A percentile compares a stretch with the other conserved stretches of the same genome.
Evolutionary conservation across 2,888 invertebrate genomes (phyloP).

Genomic region (Oscheius sp.): DNA sequence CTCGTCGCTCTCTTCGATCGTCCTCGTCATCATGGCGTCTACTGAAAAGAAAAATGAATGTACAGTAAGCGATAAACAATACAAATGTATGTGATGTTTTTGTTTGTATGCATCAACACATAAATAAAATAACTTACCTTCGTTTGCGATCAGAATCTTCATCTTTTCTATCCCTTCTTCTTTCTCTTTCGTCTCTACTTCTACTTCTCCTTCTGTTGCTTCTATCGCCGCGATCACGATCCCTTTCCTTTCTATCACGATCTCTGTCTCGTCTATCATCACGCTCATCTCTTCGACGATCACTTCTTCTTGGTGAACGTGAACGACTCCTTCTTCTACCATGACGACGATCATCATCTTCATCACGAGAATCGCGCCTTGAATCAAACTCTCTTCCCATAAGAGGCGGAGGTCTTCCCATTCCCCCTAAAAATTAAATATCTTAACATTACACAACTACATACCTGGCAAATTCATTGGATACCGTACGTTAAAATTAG

Average conservation of each 20-base stretch:
- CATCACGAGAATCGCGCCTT: slow-evolving; percentile 15
- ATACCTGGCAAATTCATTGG: slow-evolving; percentile 2
- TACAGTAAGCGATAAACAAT: too few relatives aligned
- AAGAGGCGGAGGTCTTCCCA: slow-evolving; percentile 23
- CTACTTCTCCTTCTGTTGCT: slow-evolving; percentile 18
- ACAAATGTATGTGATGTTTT: too few relatives aligned
- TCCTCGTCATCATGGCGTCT: slow-evolving; percentile 13
- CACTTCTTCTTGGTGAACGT: slow-evolving; percentile 19
- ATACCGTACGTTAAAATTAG: slow-evolving; percentile 7
- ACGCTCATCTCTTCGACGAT: slow-evolving; percentile 20
- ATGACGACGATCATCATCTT: slow-evolving; percentile 21
- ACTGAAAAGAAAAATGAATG: slow-evolving; percentile 12
- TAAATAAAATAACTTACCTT: slow-evolving; percentile 1
- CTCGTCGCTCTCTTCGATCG: slow-evolving; percentile 8
- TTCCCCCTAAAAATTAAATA: not conserved
- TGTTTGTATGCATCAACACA: too few relatives aligned
- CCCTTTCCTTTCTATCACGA: slow-evolving; percentile 10
- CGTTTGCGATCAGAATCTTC: slow-evolving; percentile 39
- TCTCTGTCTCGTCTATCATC: slow-evolving; percentile 25
- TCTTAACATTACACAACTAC: not conserved
- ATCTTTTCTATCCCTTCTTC: slow-evolving; percentile 28
- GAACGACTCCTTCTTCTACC: slow-evolving; percentile 30
- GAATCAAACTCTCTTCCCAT: slow-evolving; percentile 20
- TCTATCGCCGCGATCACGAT: slow-evolving; percentile 16
- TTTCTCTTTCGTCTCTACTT: slow-evolving; percentile 36